phyloP scores from a whole-genome alignment of 2,888 invertebrate species.

The Chromoteleia sp. region DNA sequence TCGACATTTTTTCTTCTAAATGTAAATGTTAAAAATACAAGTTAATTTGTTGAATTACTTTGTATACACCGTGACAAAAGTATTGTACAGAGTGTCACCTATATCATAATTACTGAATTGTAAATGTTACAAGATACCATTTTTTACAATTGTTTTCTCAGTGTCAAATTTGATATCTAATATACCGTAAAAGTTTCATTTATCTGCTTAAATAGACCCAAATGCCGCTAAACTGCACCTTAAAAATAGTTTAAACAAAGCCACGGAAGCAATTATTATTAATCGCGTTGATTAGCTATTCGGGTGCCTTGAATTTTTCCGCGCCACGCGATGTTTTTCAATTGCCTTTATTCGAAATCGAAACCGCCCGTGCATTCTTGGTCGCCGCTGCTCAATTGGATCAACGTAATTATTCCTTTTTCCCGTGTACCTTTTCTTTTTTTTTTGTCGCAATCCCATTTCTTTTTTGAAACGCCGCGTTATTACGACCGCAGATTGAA shows the following conservation, averaged over 20 bases:
- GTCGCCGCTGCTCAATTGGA: conserved; percentile 46
- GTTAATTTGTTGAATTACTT: too few relatives aligned
- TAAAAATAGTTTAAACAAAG: conserved; percentile 7
- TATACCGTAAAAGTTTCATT: too few relatives aligned
- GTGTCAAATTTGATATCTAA: too few relatives aligned
- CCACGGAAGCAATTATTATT: conserved; percentile 72
- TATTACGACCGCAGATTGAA: conserved; percentile 55
- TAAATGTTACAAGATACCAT: too few relatives aligned
- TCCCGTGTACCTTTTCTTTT: conserved; percentile 15
- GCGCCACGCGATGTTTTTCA: conserved; percentile 79
- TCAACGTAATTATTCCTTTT: conserved; percentile 53
- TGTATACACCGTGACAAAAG: too few relatives aligned
- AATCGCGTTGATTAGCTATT: conserved; percentile 77
- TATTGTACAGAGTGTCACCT: too few relatives aligned
- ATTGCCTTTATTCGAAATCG: conserved; percentile 83
- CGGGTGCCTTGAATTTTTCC: conserved; percentile 51
- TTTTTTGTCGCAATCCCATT: conserved; percentile 29
- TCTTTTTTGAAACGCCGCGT: conserved; percentile 44
- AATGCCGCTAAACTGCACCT: neutral
- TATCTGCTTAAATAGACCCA: neutral
- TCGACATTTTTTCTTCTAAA: too few relatives aligned
- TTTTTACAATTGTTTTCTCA: too few relatives aligned
- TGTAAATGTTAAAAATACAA: too few relatives aligned
- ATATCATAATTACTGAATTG: too few relatives aligned
- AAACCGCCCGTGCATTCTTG: conserved; percentile 70